These are phyloP conservation scores for Chlamydotis undulata DNA, from an alignment of 2,113 vertebrate genomes.

Conservation along the genomic window DNA sequence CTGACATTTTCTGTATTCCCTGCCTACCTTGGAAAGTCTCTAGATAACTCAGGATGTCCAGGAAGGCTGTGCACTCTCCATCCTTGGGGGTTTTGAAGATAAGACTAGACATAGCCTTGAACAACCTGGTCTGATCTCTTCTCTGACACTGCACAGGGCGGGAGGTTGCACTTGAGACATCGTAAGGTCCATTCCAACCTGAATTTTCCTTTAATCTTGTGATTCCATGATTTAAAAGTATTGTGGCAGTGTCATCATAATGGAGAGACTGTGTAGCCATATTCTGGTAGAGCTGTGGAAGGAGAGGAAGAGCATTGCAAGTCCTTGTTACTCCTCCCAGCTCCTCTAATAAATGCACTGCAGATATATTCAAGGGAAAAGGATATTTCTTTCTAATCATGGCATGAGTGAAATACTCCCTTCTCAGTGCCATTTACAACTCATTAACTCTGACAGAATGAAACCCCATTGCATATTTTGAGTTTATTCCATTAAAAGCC, in stretches of 20 bases:
- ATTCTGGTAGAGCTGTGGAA: background rate
- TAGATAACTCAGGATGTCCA: background rate
- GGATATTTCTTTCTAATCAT: background rate
- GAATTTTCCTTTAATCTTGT: background rate
- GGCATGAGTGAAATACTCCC: background rate
- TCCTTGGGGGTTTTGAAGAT: background rate
- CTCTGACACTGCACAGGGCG: background rate
- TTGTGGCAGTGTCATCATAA: background rate
- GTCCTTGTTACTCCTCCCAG: background rate
- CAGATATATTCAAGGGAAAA: background rate
- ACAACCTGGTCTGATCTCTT: background rate
- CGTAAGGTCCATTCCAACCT: background rate
- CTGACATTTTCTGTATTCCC: background rate
- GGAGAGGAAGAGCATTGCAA: background rate
- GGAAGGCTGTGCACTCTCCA: background rate
- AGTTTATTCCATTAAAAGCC: background rate
- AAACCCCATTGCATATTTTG: background rate
- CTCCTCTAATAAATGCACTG: background rate
- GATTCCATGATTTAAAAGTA: background rate
- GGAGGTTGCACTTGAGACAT: background rate
- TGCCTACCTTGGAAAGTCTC: background rate
- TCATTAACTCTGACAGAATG: background rate
- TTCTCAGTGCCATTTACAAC: background rate
- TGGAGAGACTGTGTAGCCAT: background rate
- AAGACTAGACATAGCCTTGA: background rate